Percentiles rank a stretch among this genome's conserved stretches.
phyloP scores from a whole-genome alignment of 2,797 vertebrate genomes.

The Coracias cyanogaster region DNA sequence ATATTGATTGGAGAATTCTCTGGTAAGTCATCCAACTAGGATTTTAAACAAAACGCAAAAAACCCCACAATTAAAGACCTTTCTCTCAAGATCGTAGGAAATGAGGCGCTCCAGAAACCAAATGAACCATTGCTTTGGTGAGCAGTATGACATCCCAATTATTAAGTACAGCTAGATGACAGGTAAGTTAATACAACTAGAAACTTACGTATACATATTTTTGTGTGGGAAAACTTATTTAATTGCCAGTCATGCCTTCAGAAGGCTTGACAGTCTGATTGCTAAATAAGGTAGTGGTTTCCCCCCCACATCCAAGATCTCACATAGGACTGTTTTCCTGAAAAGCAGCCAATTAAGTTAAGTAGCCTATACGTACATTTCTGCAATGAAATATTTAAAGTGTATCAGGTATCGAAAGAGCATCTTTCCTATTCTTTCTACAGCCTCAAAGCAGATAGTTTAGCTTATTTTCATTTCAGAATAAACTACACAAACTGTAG shows the following conservation, averaged over 20 bases:
- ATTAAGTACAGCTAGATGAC: background rate
- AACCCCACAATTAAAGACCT: background rate
- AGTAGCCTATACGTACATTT: background rate
- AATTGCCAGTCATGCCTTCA: background rate
- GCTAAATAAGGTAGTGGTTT: background rate
- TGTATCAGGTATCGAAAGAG: background rate
- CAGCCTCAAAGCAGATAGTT: background rate
- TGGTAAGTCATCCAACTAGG: conserved; percentile 92
- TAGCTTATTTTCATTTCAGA: background rate
- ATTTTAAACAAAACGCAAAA: background rate
- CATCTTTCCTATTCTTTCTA: background rate
- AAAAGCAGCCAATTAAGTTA: background rate
- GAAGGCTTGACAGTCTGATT: background rate
- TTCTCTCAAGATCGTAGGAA: background rate
- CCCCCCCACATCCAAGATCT: rapidly evolving
- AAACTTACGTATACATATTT: background rate
- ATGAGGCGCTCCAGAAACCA: background rate
- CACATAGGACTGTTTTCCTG: background rate
- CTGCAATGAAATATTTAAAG: background rate
- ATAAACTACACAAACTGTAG: background rate
- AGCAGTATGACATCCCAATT: background rate
- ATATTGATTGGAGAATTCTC: conserved; percentile 98
- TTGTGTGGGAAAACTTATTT: background rate
- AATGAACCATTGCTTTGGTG: background rate
- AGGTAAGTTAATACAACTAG: background rate